Base-by-base conservation (phyloP, 2,113 vertebrate species). In the Archilochus colubris region DNA sequence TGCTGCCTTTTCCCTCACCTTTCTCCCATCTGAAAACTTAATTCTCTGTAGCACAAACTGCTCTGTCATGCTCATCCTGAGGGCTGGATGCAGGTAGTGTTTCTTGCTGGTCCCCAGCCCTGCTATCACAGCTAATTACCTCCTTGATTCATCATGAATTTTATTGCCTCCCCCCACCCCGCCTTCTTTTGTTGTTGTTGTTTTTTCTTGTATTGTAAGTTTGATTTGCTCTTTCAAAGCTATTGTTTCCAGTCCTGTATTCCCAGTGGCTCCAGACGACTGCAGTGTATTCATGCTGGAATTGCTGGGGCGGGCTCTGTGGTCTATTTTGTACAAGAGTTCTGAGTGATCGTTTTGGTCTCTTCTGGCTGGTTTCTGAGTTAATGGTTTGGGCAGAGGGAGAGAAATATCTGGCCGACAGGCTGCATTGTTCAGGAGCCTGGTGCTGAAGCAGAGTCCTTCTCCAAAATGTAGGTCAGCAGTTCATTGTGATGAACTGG, bases 221-320 rank as follows among this genome's bases (percentile, higher is more conserved):
- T 66, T 80, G 89, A 89, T 94, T 94, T 89, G 63, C 68, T 94
- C 63, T 89, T 91, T 87, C 51, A 1, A 59, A 89, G 89, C 79
- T 88, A 85, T 96, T 95, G 94, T 96, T 96, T 89, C 87, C 85
- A 95, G 75, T 82, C 30, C 53, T 80, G 68, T 91, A 77, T 95
- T 95, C 93, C 93, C 93, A 81, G 55, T 79, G 95, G 87, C 86
- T 96, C 82, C 5, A 6, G 68, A 86, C 55, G 59, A 89, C 93
- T 80, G 88, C 79, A 94, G 84, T 72, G 63, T 86, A 83, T 88
- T 95, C 91, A 86, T 64, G 68, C 68, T 72, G 91, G 93, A 96
- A 95, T 95, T 85, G 57, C 82, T 68, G 85, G 36, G 61, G 44
- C 16, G 0, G 85, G 68, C 76, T 94, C 63, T 91, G 91, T 48